phyloP scores from a whole-genome alignment of 2,888 invertebrate species.

The Xestobium rufovillosum region DNA sequence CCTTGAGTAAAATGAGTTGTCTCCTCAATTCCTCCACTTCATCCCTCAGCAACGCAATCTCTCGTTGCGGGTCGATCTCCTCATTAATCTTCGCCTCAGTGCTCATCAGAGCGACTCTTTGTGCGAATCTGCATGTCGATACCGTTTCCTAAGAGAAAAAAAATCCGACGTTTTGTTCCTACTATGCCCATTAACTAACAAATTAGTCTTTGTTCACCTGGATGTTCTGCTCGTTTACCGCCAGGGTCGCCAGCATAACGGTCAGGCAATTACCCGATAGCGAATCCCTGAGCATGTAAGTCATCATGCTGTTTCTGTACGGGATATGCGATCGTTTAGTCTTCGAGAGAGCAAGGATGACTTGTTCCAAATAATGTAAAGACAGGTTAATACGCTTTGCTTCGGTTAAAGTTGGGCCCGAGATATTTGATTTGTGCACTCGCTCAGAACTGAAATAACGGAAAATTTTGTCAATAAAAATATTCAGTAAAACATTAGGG shows the following conservation, averaged over 20 bases:
- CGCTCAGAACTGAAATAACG: constrained; percentile 43
- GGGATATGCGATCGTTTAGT: constrained; percentile 39
- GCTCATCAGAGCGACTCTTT: constrained; percentile 46
- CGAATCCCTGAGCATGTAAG: constrained; percentile 47
- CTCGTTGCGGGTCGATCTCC: constrained; percentile 38
- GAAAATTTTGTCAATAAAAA: constrained; percentile 5
- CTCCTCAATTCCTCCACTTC: constrained; percentile 41
- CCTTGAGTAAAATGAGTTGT: constrained; percentile 16
- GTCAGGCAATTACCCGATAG: constrained; percentile 50
- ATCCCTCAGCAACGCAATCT: constrained; percentile 41
- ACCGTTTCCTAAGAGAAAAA: constrained; percentile 46
- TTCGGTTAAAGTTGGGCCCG: constrained; percentile 44
- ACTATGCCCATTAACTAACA: not conserved
- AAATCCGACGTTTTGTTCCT: too few species aligned
- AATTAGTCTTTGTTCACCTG: constrained; percentile 24
- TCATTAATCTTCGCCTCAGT: constrained; percentile 44
- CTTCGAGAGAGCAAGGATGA: constrained; percentile 41
- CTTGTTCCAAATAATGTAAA: constrained; percentile 50
- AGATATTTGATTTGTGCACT: constrained; percentile 44
- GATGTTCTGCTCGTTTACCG: constrained; percentile 34
- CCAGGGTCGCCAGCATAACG: constrained; percentile 47
- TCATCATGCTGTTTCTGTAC: constrained; percentile 49
- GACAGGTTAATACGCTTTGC: constrained; percentile 50
- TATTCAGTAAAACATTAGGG: not conserved
- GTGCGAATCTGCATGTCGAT: constrained; percentile 49